Conservation (phyloP, 2,113 vertebrate species). For the Anguilla rostrata region DNA sequence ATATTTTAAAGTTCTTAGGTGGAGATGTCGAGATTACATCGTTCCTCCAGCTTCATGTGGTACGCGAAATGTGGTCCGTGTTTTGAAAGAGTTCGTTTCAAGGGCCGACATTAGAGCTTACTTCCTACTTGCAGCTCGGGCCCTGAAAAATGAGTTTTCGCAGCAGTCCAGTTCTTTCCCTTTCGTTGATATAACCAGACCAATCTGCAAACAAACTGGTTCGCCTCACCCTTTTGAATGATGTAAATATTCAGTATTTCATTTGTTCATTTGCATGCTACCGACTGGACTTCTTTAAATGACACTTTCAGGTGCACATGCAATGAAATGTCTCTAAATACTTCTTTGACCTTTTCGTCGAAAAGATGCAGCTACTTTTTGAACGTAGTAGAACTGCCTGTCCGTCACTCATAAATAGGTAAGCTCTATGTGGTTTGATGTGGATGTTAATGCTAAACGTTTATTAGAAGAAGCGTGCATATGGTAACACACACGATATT, state of each 20-base stretch:
- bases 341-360: background rate
- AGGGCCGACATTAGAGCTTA: no score
- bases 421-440: conserved; percentile 17
- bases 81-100: no score
- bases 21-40: background rate
- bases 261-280: background rate
- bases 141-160: no score
- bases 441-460: conserved; percentile 22
- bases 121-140: no score
- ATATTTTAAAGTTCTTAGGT: background rate
- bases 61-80: no score
- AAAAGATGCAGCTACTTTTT: conserved; percentile 8
- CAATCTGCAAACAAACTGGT: background rate
- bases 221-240: background rate
- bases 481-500: conserved; percentile 11
- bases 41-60: no score
- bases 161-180: no score
- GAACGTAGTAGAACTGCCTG: background rate
- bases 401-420: conserved; percentile 5
- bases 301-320: background rate
- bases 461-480: conserved; percentile 23
- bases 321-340: background rate
- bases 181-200: no score
- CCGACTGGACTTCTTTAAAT: background rate
- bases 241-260: no score